Evolutionary conservation across 2,888 invertebrate species (phyloP), one percentile per base, ranked within the genome.

Genomic region (Acanthoscelides obtectus): DNA sequence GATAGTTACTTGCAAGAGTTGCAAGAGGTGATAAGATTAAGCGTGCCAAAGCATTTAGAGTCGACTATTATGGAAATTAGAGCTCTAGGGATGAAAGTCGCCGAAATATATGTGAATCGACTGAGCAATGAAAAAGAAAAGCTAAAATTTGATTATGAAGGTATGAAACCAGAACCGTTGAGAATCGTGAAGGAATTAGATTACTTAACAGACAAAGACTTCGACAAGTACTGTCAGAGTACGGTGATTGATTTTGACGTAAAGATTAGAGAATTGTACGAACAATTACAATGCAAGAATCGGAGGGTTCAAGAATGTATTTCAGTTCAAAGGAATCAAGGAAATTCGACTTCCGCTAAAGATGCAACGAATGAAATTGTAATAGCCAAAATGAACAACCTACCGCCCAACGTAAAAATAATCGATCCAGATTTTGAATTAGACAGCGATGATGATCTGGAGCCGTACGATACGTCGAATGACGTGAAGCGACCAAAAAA

Each of bases 391-490:
- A n/a, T n/a, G n/a, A n/a, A n/a, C n/a, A n/a, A n/a, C n/a, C n/a
- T n/a, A n/a, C n/a, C n/a, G 3, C 17, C 22, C 5, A 69, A 67
- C 20, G 80, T 84, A 21, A 83, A 74, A 22, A 81, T 85, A 19
- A 80, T 84, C 22, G 83, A 83, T 72, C 79, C 79, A 22, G 81
- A 84, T 20, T 88, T 89, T 20, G 88, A 89, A 64, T 80, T 94
- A 64, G 95, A 95, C 81, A 94, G 94, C 0, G 94, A 94, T 79
- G 95, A 96, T 82, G 97, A 97, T 81, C 86, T 96, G 25, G 89
- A 90, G 71, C 93, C 95, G 0, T 96, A 93, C 81, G 94, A 96
- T 80, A 89, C 94, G 89, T 92, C 92, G 19, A 91, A 94, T 80
- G 96, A 97, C 81, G 77, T 78, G 0, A 83, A 89, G 19, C 83